phyloP scores from a whole-genome alignment of 2,113 vertebrate genomes.

The Anarrhichthys ocellatus region DNA sequence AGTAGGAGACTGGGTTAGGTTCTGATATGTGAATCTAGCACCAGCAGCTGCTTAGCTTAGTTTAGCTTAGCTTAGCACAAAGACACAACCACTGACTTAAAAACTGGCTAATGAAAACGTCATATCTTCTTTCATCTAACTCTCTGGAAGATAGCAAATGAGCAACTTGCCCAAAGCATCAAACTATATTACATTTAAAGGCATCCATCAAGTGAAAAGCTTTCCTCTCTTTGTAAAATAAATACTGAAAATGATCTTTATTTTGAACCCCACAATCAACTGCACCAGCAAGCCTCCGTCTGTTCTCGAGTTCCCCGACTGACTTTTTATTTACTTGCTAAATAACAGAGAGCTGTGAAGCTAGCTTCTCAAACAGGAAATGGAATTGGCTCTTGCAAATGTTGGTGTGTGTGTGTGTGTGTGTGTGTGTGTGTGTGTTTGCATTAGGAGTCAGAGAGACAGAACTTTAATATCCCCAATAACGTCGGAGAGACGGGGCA shows the following conservation, averaged over 20 bases:
- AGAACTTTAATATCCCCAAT: conserved; percentile 70
- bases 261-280: neutral
- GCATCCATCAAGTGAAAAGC: neutral
- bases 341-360: conserved; percentile 31
- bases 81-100: neutral
- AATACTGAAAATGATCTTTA: neutral
- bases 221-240: neutral
- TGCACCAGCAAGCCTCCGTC: neutral
- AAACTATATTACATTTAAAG: neutral
- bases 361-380: conserved; percentile 53
- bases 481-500: conserved; percentile 56
- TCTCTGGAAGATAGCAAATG: neutral
- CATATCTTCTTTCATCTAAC: neutral
- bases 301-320: neutral
- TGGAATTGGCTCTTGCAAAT: conserved; percentile 54
- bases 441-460: conserved; percentile 53
- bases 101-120: neutral
- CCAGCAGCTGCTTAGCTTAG: neutral
- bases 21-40: neutral
- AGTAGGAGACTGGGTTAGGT: too few species aligned
- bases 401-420: conserved; percentile 16
- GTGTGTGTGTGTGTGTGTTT: conserved; percentile 47
- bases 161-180: too few species aligned
- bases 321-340: conserved; percentile 31
- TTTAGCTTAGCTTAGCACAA: neutral